phyloP scores from a whole-genome alignment of 2,888 invertebrate genomes.

The Glyphotaelius pellucidus region DNA sequence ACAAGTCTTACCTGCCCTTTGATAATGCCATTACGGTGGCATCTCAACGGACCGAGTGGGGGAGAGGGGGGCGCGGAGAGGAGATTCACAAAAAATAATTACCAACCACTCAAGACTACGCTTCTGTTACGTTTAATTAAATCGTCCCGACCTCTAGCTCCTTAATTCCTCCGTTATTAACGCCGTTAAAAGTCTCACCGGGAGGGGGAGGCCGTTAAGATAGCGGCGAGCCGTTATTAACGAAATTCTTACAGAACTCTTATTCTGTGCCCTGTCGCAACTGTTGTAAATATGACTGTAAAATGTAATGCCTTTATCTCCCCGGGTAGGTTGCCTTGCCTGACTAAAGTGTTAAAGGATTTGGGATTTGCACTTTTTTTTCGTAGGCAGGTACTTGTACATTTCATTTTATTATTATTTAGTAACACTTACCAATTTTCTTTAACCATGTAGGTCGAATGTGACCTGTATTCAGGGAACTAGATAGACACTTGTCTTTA shows the following conservation, averaged over 20 bases:
- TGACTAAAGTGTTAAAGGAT: background rate
- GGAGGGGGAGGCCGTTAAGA: conserved; percentile 51
- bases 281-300: conserved; percentile 33
- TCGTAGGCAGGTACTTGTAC: too few relatives aligned
- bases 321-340: background rate
- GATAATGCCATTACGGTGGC: conserved; percentile 53
- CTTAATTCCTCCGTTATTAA: conserved; percentile 80
- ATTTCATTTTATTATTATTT: too few relatives aligned
- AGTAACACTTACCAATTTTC: too few relatives aligned
- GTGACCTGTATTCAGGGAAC: too few relatives aligned
- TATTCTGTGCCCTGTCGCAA: background rate
- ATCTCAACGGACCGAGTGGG: background rate
- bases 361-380: background rate
- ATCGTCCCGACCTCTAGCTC: conserved; percentile 73
- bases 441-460: too few relatives aligned
- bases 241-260: conserved; percentile 39
- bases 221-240: conserved; percentile 51
- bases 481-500: too few relatives aligned
- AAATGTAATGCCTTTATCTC: conserved; percentile 12
- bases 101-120: conserved; percentile 50
- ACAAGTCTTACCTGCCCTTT: conserved; percentile 46
- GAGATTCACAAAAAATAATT: conserved; percentile 54
- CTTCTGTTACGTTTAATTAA: conserved; percentile 63
- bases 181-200: conserved; percentile 74
- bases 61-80: background rate